Base-by-base conservation (phyloP, 2,888 invertebrate species). In the Allophyes oxyacanthae region DNA sequence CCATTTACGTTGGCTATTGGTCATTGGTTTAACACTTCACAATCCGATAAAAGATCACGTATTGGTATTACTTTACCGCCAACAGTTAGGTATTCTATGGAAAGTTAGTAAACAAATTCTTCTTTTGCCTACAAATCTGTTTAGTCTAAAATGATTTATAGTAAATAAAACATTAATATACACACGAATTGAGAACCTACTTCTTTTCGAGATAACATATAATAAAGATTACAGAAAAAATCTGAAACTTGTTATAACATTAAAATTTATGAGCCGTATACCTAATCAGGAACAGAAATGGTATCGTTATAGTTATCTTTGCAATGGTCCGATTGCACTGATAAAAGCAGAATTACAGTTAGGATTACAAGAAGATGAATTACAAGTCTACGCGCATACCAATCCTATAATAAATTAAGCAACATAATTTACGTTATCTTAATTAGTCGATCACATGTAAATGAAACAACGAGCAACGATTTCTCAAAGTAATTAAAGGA, bases 1-100 rank as follows among this genome's bases (percentile, higher is more conserved):
- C 60, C 42, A 59, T 65, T 64, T 67, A 36, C 55, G 38, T 20
- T 20, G 4, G 2, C 40, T 46, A 53, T 65, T 52, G 14, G 7
- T 62, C 15, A 51, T 38, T 62, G 32, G 11, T 8, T 50, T 62
- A 15, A 56, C 53, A 61, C 42, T 56, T 43, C 6, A 48, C 57
- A n/a, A 49, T 3, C n/a, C 32, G 56, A 34, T 65, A 64, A 50
- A 46, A 41, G 41, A 15, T 1, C 26, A 44, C 13, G 37, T 34
- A 33, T 32, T 41, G 6, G 37, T 34, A 33, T 32, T 41, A 7
- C 7, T 53, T 6, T 13, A 10, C 6, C 10, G 8, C 37, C 10
- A 11, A 26, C 11, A 11, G 20, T 15, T 44, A 5, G n/a, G n/a
- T n/a, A n/a, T n/a, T n/a, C n/a, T 11, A 25, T 8, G 10, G 0